Conservation (phyloP, 2,888 invertebrate genomes). For the Acanthosoma haemorrhoidale region DNA sequence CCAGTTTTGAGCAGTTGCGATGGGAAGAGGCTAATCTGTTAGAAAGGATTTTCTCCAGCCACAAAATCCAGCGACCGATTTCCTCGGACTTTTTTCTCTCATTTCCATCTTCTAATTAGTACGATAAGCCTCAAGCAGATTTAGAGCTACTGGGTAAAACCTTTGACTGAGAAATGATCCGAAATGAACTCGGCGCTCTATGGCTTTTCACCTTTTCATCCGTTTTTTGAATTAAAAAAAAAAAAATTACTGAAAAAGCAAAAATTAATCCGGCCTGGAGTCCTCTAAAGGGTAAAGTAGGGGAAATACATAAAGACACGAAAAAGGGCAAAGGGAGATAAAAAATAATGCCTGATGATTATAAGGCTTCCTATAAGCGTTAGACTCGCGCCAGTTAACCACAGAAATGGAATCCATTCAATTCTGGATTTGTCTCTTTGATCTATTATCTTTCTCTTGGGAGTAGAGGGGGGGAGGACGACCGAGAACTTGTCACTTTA, state of each 20-base stretch:
- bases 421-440: not conserved
- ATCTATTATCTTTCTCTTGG: not conserved
- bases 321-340: not conserved
- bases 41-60: conserved; percentile 3
- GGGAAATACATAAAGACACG: not conserved
- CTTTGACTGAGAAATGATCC: conserved; percentile 2
- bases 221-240: too few species aligned
- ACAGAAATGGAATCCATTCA: not conserved
- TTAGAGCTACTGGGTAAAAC: not conserved
- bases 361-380: not conserved
- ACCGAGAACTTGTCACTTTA: not conserved
- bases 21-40: conserved; percentile 3
- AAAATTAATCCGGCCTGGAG: not conserved
- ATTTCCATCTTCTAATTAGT: conserved; percentile 5
- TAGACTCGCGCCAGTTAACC: not conserved
- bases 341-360: conserved; percentile 2
- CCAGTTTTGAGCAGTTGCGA: conserved; percentile 10
- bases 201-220: conserved; percentile 2
- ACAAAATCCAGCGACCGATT: not conserved
- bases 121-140: conserved; percentile 10
- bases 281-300: not conserved
- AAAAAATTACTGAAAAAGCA: not conserved
- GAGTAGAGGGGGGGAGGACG: not conserved
- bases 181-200: not conserved
- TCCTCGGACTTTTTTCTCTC: not conserved